Evolutionary conservation across 2,888 invertebrate genomes (phyloP), one percentile per base, ranked within the genome.

Genomic region (Stomorhina lunata): DNA sequence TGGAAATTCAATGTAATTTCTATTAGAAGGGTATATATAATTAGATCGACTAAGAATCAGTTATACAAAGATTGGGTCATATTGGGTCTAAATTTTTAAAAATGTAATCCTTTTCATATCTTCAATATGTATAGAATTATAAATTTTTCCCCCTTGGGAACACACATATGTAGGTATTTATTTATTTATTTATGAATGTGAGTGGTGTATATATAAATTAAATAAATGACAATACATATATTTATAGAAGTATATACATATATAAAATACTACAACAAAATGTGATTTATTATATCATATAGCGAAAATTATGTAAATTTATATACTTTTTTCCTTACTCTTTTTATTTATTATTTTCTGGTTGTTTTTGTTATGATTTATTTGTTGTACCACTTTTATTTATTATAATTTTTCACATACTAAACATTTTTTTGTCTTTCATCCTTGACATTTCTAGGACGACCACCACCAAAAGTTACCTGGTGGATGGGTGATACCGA

Each of bases 401-500:
- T 53, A 73, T 73, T 50, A 43, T 40, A 77, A 68, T 53, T 17
- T 20, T 25, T 61, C 9, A 61, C 32, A 37, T 59, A 6, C 22
- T 63, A 53, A 29, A 32, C 12, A 20, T 32, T 17, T 50, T 27
- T 59, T 12, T 17, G 34, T 25, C 4, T 48, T 55, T 61, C 27
- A 17, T 17, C 3, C 34, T 29, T 34, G 45, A 50, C 32, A 2
- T 72, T 45, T 34, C 7, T 75, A 97, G 97, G 97, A 76, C 95
- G 94, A 84, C 97, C 97, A 0, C 93, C 93, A 48, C 97, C 97
- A 27, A 93, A 94, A 84, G 94, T 97, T 10, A 95, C 94, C 15
- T 97, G 97, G 97, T 96, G 95, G 94, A 93, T 94, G 84, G 95
- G 95, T 78, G 94, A 94, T 27, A 93, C 94, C 79, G 92, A 96